Evolutionary conservation across 1,140 invertebrate genomes (phyloP).

Genomic region (Dendrolimus kikuchii): DNA sequence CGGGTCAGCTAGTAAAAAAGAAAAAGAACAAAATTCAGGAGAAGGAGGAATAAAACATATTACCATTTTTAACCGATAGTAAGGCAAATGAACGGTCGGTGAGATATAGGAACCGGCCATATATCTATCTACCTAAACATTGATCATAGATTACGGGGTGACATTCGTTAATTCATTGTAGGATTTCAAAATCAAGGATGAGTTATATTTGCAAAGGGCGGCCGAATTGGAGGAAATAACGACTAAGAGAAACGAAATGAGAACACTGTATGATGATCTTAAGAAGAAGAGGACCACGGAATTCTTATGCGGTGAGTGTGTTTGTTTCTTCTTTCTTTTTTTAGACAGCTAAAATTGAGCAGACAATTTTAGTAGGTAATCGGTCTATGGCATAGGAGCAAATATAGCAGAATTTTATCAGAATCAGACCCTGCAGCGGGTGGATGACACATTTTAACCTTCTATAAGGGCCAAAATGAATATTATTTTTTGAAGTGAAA

Average conservation of each 20-base stretch:
- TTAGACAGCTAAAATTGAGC: neutral
- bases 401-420: neutral
- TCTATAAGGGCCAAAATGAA: too few relatives aligned
- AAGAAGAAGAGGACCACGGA: constrained; percentile 83
- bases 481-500: too few relatives aligned
- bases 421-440: neutral
- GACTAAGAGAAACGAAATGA: constrained; percentile 82
- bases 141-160: neutral
- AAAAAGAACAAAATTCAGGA: too few relatives aligned
- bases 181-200: constrained; percentile 81
- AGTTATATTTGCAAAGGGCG: constrained; percentile 82
- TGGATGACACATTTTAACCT: too few relatives aligned
- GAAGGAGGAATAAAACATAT: too few relatives aligned
- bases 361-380: neutral
- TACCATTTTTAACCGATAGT: too few relatives aligned
- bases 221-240: constrained; percentile 90
- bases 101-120: too few relatives aligned
- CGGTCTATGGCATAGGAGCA: too few relatives aligned
- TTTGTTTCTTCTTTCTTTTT: neutral
- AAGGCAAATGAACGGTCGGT: too few relatives aligned
- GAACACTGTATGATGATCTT: constrained; percentile 79
- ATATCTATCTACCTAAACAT: too few relatives aligned
- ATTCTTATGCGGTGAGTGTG: constrained; percentile 78
- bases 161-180: constrained; percentile 41
- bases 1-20: too few relatives aligned